Base-by-base conservation (phyloP, 2,113 vertebrate genomes). In the Romanogobio albipinnatus region DNA sequence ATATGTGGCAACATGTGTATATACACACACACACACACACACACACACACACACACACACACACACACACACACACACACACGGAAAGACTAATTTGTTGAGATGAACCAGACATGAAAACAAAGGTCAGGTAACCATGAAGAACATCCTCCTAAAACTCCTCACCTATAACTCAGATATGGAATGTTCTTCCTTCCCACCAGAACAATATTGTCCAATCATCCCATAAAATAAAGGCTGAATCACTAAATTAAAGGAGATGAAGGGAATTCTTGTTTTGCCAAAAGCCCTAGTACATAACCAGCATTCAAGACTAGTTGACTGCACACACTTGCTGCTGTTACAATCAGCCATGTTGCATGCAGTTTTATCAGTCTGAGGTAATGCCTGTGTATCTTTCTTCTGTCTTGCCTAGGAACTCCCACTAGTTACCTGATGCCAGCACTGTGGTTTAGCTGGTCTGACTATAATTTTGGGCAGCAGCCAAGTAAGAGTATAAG, bases 381-480 rank as follows among this genome's bases (percentile, higher is more conserved):
- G 76, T 62, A 86, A 84, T 83, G 26, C 77, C n/a, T 45, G 29
- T 29, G 70, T 76, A n/a, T 62, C 39, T 85, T 9, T 53, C 17
- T 49, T 73, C 53, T 75, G 51, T 73, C 71, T 84, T 66, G 39
- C 68, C 78, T 66, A 86, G 83, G 82, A 89, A 90, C 87, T 89
- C 89, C 87, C 81, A 90, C 71, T 36, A 39, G 62, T 43, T 73
- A 53, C 78, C 59, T 47, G 51, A 33, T 88, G 89, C 88, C 91
- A 92, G 88, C 84, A 90, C 83, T 90, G 87, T 87, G 66, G 89
- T 88, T 89, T 80, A 90, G 88, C 91, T 90, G 90, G 90, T 91
- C 86, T 87, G 90, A 90, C 90, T 88, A 81, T 88, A 14, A n/a
- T 51, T 59, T 84, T 87, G 88, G 89, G 84, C 73, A 39, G 29